Conservation (phyloP, 2,113 vertebrate genomes). For the western clawed frog (Xenopus tropicalis) region UCB_Xtro_10.0 CM004451.2:65062001-65062500, state of each 20-base stretch:
- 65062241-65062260: conserved; percentile 45
- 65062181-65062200: neutral
- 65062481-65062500: too few species aligned
- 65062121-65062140: conserved; percentile 11
- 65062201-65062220: neutral
- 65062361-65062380: too few species aligned
- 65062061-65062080: conserved; percentile 32
- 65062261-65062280: conserved; percentile 63
- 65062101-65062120: conserved; percentile 28
- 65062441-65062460: too few species aligned
- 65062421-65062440: too few species aligned
- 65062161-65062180: neutral
- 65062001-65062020: conserved; percentile 64
- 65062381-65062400: neutral
- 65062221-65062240: neutral
- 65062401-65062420: neutral
- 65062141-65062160: neutral
- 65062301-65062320: conserved; percentile 19
- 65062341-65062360: neutral
- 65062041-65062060: conserved; percentile 19
- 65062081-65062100: conserved; percentile 45
- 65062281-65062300: conserved; percentile 29
- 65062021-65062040: conserved; percentile 39
- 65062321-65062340: neutral
- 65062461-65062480: too few species aligned